Evolutionary conservation across 2,113 vertebrate genomes (phyloP).

Genomic region (Macaca nemestrina): DNA sequence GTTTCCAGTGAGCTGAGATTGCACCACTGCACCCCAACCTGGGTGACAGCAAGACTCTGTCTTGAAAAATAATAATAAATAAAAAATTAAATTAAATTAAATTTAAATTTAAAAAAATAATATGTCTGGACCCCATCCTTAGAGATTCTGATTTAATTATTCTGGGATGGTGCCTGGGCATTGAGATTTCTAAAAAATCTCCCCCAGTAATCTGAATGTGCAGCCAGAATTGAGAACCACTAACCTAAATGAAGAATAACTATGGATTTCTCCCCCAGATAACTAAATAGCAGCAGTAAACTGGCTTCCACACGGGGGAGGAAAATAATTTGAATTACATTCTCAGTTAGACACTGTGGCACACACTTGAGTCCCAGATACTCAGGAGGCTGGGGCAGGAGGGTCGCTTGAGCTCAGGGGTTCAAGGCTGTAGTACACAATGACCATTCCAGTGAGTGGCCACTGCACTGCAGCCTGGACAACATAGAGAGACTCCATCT

Average conservation of each 20-base stretch:
- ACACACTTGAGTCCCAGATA: not conserved
- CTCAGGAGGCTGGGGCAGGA: not conserved
- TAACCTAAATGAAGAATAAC: not conserved
- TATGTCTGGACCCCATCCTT: not conserved
- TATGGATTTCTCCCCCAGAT: not conserved
- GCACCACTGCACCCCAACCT: not conserved
- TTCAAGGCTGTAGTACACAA: not conserved
- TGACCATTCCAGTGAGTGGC: not conserved
- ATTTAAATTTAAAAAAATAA: not conserved
- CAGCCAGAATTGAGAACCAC: not conserved
- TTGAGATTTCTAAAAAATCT: not conserved
- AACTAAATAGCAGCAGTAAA: conserved; percentile 27
- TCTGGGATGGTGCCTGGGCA: not conserved
- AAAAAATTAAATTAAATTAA: not conserved
- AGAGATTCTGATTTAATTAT: conserved; percentile 9
- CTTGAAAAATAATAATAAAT: not conserved
- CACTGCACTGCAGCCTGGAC: not conserved
- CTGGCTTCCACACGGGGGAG: not conserved
- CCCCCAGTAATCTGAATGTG: not conserved
- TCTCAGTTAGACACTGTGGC: not conserved
- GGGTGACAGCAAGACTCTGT: not conserved
- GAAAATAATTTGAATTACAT: not conserved
- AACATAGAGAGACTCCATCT: not conserved
- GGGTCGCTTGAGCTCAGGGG: not conserved
- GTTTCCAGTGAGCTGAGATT: no score